Percentiles rank a stretch among this genome's conserved stretches.
These are phyloP conservation scores for Clostera curtula DNA, from an alignment of 2,888 invertebrate species.

Conservation along the genomic window DNA sequence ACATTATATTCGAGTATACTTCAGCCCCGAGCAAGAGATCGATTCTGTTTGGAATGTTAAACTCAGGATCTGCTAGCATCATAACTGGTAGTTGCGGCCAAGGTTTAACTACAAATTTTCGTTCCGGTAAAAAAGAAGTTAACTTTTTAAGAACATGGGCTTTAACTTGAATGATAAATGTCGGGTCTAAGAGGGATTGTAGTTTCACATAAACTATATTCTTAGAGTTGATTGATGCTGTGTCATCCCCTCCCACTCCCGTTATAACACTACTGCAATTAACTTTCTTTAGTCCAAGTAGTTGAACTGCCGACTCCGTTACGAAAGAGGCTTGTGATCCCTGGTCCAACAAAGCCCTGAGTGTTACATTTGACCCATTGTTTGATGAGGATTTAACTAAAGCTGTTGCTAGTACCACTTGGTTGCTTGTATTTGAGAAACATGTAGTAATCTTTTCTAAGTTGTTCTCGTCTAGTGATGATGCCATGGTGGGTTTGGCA, in stretches of 20 bases:
- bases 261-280: no score
- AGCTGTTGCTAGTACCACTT: background rate
- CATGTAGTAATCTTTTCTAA: background rate
- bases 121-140: slow-evolving; percentile 5
- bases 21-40: no score
- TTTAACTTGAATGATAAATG: slow-evolving; percentile 6
- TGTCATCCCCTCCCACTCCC: no score
- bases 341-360: background rate
- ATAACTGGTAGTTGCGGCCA: background rate
- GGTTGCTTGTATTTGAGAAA: background rate
- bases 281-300: background rate
- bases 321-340: slow-evolving; percentile 1
- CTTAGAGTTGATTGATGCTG: no score
- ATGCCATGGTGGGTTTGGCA: background rate
- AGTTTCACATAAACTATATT: no score
- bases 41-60: no score
- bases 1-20: background rate
- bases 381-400: background rate
- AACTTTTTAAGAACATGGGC: slow-evolving; percentile 14
- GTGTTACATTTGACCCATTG: background rate
- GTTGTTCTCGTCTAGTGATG: background rate
- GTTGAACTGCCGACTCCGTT: background rate
- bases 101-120: background rate
- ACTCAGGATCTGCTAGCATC: no score
- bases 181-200: slow-evolving; percentile 8